These are phyloP conservation scores for Caracal caracal DNA, from an alignment of 2,113 vertebrate species.

Conservation along the genomic window DNA sequence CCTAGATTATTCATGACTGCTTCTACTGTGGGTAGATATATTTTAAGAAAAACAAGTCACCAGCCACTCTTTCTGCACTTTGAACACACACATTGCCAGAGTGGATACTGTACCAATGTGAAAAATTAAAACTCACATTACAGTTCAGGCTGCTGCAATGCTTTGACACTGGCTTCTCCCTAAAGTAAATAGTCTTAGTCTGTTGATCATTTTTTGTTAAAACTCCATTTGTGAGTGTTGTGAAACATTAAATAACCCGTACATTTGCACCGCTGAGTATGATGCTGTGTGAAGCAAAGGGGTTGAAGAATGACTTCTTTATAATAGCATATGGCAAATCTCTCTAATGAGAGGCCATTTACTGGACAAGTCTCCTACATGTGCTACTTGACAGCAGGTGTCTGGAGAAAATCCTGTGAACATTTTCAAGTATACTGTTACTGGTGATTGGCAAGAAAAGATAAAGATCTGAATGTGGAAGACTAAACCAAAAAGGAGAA, in stretches of 20 bases:
- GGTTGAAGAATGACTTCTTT: slow-evolving; percentile 66
- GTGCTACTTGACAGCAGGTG: slow-evolving; percentile 63
- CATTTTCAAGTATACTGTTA: slow-evolving; percentile 36
- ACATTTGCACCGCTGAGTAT: slow-evolving; percentile 15
- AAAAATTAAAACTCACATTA: slow-evolving; percentile 7
- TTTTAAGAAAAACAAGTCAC: slow-evolving; percentile 65
- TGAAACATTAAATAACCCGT: slow-evolving; percentile 26
- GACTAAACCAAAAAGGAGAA: slow-evolving; percentile 45
- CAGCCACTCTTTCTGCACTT: slow-evolving; percentile 52
- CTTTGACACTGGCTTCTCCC: slow-evolving; percentile 32
- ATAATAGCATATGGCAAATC: slow-evolving; percentile 53
- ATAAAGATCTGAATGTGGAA: slow-evolving; percentile 40
- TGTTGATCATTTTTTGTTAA: slow-evolving; percentile 62
- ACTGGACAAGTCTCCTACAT: background rate
- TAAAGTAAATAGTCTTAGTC: slow-evolving; percentile 48
- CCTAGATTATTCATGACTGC: slow-evolving; percentile 20
- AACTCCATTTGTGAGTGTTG: slow-evolving; percentile 26
- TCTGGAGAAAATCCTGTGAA: slow-evolving; percentile 65
- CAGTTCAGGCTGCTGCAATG: background rate
- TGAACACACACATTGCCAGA: slow-evolving; percentile 24
- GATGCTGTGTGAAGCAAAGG: slow-evolving; percentile 41
- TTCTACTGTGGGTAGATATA: slow-evolving; percentile 8
- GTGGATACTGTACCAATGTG: background rate
- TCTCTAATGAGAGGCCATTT: slow-evolving; percentile 64
- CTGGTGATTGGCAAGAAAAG: slow-evolving; percentile 48